Evolutionary conservation across 1,140 invertebrate species (phyloP), one percentile per base, ranked within the genome.

Genomic region (Brachionus angularis): DNA sequence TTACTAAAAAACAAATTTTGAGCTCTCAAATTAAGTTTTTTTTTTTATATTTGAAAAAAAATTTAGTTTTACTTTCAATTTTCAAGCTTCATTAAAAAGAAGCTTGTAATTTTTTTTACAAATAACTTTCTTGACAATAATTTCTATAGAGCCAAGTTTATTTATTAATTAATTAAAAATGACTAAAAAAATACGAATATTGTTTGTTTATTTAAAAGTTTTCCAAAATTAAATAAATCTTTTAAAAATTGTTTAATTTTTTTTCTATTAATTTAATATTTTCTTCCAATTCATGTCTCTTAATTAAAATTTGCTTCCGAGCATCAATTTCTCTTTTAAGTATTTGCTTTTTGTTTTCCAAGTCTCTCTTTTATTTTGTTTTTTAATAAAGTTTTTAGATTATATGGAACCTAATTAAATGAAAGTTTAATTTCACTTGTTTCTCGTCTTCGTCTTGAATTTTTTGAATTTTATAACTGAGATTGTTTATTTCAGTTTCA

Each of bases 261-360:
- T 58, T 34, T 39, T 58, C 53, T 21, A 58, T 12, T 7, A 42
- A 23, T 36, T 58, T 3, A 39, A 58, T 36, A 14, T 58, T 58
- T 18, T 42, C 23, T 1, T 23, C 8, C 7, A 58, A 39, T 58
- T 58, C 53, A 21, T 58, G 34, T 58, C 39, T 58, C 39, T 23
- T 39, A 18, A 14, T 58, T 10, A 58, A 58, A 3, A 39, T 21
- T 12, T 58, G 33, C 10, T 29, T 58, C 25, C 34, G 2, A 12
- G 18, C 21, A 3, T 39, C 5, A 3, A 58, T 58, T 39, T 58
- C 53, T 25, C 39, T 8, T 42, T 21, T 58, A 1, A 58, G 25
- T 33, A 18, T 10, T 39, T 39, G 12, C n/a, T 58, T 58, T 58
- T 58, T 58, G 21, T 18, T 12, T 14, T 21, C 29, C 18, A 31